Evolutionary conservation across 2,113 vertebrate genomes (phyloP).

Genomic region (Pogona vitticeps): DNA sequence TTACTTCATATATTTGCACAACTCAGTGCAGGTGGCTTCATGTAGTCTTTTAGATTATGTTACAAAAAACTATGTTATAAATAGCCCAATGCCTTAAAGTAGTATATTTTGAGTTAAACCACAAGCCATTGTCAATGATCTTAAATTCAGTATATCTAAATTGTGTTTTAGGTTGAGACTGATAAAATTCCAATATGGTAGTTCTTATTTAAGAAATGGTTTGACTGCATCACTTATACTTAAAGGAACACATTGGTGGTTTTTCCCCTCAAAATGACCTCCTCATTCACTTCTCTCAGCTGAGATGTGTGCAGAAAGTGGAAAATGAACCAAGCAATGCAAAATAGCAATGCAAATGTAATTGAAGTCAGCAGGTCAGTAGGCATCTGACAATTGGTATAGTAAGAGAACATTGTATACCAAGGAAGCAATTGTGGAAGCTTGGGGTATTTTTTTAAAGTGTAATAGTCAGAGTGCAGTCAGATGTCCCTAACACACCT

Average conservation of each 20-base stretch:
- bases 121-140: neutral
- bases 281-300: conserved; percentile 25
- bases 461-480: conserved; percentile 10
- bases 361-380: conserved; percentile 49
- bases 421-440: neutral
- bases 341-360: conserved; percentile 26
- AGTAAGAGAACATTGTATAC: conserved; percentile 25
- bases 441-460: conserved; percentile 27
- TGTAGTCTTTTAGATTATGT: no score
- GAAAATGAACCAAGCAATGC: conserved; percentile 12
- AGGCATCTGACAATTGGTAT: conserved; percentile 46
- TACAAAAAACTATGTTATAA: no score
- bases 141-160: neutral
- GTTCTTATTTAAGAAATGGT: neutral
- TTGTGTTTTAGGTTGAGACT: neutral
- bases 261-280: neutral
- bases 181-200: neutral
- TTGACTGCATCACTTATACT: neutral
- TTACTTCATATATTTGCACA: neutral
- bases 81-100: neutral
- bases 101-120: neutral
- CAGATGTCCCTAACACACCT: neutral
- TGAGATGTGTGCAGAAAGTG: conserved; percentile 35
- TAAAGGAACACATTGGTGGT: neutral
- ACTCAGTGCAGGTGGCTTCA: no score